These are phyloP conservation scores for Dendrophyllia cribrosa DNA, from an alignment of 64 coral and sea anemone species.

Conservation along the genomic window DNA sequence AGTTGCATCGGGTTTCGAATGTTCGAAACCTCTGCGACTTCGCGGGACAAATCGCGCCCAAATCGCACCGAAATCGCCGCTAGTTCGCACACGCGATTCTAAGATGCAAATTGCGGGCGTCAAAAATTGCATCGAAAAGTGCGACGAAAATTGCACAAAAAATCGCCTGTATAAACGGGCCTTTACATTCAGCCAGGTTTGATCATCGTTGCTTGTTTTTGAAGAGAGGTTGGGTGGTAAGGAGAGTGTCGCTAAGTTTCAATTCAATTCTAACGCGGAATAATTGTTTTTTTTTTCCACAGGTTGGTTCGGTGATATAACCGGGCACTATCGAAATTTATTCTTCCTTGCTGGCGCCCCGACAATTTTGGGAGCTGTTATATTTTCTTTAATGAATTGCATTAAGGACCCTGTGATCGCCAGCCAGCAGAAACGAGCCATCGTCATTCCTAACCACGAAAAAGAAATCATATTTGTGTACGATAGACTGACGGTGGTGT, in stretches of 20 bases:
- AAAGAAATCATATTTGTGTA: constrained; percentile 60
- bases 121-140: no score
- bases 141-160: no score
- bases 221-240: no score
- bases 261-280: neutral
- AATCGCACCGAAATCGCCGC: no score
- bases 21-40: no score
- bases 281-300: neutral
- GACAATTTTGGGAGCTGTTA: constrained; percentile 82
- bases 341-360: constrained; percentile 90
- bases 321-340: constrained; percentile 78
- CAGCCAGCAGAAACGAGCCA: neutral
- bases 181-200: no score
- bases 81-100: no score
- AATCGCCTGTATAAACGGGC: no score
- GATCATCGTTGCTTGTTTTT: no score
- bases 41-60: no score
- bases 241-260: neutral
- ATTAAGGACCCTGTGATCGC: constrained; percentile 58
- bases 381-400: constrained; percentile 61
- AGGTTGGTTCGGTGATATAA: constrained; percentile 88
- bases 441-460: constrained; percentile 35
- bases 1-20: no score
- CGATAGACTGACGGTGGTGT: constrained; percentile 64
- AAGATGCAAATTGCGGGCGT: no score